Evolutionary conservation across 2,797 vertebrate species (phyloP), one percentile per base, ranked within the genome.

Genomic region (Arremon aurantiirostris): DNA sequence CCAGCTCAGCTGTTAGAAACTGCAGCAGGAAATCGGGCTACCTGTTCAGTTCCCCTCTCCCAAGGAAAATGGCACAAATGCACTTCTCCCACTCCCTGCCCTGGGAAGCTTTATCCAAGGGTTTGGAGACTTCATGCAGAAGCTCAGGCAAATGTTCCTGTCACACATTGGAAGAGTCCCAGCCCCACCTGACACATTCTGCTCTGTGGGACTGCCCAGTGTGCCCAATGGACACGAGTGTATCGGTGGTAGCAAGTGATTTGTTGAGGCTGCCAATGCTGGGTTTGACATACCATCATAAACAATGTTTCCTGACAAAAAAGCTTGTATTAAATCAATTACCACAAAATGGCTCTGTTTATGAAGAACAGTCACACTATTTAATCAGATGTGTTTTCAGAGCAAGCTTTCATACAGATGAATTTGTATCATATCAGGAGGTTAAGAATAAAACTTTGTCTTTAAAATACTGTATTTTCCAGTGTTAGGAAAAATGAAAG

Each of bases 261-360:
- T 79, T 69, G 12, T 20, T 90, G 56, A 55, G 65, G 92, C 95
- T 96, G 93, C 92, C 89, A 84, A 14, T 52, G 60, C 65, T 65
- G 61, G 12, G 20, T 83, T 92, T 95, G 95, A 92, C 86, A 89
- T 39, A 65, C 80, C 69, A 81, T 77, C 89, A 84, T 66, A 83
- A 97, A 91, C 82, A 94, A 66, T 8, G 64, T 88, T 94, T 82
- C 86, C 86, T 20, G 12, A 95, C 63, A 93, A 82, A 92, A 95
- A 72, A 96, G 89, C 82, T 93, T 91, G 34, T 76, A 60, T 91
- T 93, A 88, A 89, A 97, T 95, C 77, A 94, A 57, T 88, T 93
- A 81, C 82, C 81, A 86, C 92, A 89, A 87, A 95, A 89, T 66
- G 80, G 60, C 39, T 15, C 86, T 80, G 64, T 55, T 93, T 46